These are phyloP conservation scores for Erebia ligea DNA, from an alignment of 2,888 invertebrate genomes.

Conservation along the genomic window DNA sequence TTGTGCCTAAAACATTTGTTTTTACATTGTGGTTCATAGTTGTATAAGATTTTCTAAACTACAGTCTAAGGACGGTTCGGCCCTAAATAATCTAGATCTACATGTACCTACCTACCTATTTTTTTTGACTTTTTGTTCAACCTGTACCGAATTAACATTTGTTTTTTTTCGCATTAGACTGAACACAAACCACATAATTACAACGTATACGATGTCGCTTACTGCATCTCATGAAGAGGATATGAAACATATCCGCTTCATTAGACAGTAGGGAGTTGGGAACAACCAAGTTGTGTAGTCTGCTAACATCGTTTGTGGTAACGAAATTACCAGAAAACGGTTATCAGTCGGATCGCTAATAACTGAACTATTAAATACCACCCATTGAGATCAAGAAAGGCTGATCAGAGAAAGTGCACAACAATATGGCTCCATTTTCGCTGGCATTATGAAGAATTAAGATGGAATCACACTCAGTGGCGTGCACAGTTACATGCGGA, in stretches of 20 bases:
- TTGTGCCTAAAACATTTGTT: not conserved
- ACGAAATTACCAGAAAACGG: conserved; percentile 48
- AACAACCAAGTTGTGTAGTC: conserved; percentile 1
- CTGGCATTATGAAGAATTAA: conserved; percentile 3
- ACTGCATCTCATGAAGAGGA: no score
- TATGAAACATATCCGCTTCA: no score
- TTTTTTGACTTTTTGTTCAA: no score
- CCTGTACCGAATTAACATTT: no score
- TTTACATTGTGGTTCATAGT: no score
- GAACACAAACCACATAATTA: not conserved
- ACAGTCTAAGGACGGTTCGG: no score
- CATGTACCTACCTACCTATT: no score
- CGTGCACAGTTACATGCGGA: no score
- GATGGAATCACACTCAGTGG: conserved; percentile 20
- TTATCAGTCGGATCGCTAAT: conserved; percentile 51
- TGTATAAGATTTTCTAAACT: no score
- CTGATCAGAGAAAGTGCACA: conserved; percentile 57
- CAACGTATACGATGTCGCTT: no score
- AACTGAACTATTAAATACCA: conserved; percentile 48
- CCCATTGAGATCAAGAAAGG: conserved; percentile 52
- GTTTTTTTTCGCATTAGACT: not conserved
- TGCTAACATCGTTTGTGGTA: not conserved
- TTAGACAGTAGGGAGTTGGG: not conserved
- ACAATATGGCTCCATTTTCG: conserved; percentile 20
- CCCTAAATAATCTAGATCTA: no score